Evolutionary conservation across 1,140 invertebrate species (phyloP), one percentile per base, ranked within the genome.

Genomic region (Teleopsis dalmanni): DNA sequence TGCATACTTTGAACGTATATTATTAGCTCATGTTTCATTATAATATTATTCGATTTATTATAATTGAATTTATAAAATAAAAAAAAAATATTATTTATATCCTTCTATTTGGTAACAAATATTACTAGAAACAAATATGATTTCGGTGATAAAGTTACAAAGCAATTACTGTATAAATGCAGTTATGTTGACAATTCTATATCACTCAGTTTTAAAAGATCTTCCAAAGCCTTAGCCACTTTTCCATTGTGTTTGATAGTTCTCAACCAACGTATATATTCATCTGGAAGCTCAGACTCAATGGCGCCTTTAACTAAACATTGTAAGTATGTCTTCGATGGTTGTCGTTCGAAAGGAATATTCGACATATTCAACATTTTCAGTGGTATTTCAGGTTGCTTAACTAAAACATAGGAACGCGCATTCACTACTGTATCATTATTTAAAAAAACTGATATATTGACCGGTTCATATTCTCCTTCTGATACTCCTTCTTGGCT

Each of bases 261-360:
- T 5, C 38, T 54, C 25, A 68, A 26, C 36, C 52, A 54, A 3
- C 48, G 11, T 0, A 68, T 44, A 21, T 68, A 68, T 3, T 44
- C 14, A 1, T 14, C 10, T 6, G 58, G 47, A 7, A 68, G 42
- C 5, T 48, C 55, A 2, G 59, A 60, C 47, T 68, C 60, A 5
- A 58, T 50, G 21, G 65, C 65, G 1, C 65, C 65, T 26, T 65
- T 57, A 1, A 68, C 55, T 5, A 68, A 43, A 4, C 64, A 65
- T 37, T 62, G 55, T 0, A 68, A 48, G 51, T 68, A 68, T 0
- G 65, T 68, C 23, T 55, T 59, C 3, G 65, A 68, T 2, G 65
- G 65, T 27, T 60, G 55, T 6, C 65, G 48, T 1, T 44, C 46
- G 4, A 44, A 33, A 0, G 60, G 49, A 4, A 68, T 27, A 48